Conservation (phyloP, 1,140 invertebrate species). For the Elysia chlorotica region DNA sequence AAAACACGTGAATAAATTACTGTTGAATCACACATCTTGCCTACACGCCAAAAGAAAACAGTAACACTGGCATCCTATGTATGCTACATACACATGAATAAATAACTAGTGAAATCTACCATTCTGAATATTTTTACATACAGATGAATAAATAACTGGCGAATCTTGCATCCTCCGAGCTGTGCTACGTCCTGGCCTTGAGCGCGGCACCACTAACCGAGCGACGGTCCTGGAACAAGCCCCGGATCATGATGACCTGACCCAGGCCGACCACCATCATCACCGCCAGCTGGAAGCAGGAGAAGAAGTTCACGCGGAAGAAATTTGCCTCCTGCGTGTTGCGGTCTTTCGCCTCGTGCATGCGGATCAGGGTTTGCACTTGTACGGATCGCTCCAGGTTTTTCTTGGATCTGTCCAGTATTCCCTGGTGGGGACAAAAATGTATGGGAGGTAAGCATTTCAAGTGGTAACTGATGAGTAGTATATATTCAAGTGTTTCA, state of each 20-base stretch:
- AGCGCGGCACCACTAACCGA: slow-evolving; percentile 21
- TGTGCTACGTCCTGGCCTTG: slow-evolving; percentile 38
- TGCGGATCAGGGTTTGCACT: slow-evolving; percentile 75
- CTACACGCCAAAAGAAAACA: too few relatives aligned
- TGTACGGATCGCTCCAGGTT: slow-evolving; percentile 71
- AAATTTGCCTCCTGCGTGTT: slow-evolving; percentile 80
- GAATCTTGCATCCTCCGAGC: too few relatives aligned
- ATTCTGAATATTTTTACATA: too few relatives aligned
- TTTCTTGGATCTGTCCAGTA: slow-evolving; percentile 67
- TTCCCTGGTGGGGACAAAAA: slow-evolving; percentile 57
- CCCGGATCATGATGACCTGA: slow-evolving; percentile 71
- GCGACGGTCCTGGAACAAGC: slow-evolving; percentile 71
- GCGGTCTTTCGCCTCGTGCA: slow-evolving; percentile 77
- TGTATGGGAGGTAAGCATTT: not conserved
- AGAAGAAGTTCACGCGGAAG: slow-evolving; percentile 76
- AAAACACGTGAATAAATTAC: too few relatives aligned
- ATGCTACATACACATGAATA: too few relatives aligned
- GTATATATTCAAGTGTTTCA: too few relatives aligned
- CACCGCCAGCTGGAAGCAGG: slow-evolving; percentile 71
- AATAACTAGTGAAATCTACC: too few relatives aligned
- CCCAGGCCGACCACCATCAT: slow-evolving; percentile 74
- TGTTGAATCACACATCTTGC: too few relatives aligned
- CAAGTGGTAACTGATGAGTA: too few relatives aligned
- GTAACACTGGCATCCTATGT: too few relatives aligned
- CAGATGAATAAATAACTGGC: too few relatives aligned